Base-by-base conservation (phyloP, 2,888 invertebrate genomes). In the Lasioglossum lativentre region DNA sequence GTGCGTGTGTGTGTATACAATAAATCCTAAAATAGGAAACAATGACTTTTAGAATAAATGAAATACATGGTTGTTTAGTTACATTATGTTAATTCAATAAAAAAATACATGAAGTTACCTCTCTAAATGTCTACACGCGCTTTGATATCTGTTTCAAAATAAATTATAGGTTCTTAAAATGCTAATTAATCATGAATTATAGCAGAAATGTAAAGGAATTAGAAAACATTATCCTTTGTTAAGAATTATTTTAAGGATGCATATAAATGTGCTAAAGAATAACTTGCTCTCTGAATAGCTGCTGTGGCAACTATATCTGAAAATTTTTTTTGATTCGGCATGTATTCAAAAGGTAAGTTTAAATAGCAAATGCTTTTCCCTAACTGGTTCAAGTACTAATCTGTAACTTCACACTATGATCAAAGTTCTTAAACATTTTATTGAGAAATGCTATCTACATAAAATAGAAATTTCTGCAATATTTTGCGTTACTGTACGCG, bases 391-490 rank as follows among this genome's bases (percentile, higher is more conserved):
- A 70, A 77, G 68, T 83, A 70, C 73, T 73, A 30, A 40, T 30
- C 34, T 83, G 27, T 45, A 59, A 66, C 27, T 76, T 75, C 27
- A 56, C 27, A 12, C 27, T 38, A 30, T 19, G 68, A 4, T 47
- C 74, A 59, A 27, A 42, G 59, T 52, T 19, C 38, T 83, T 74
- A 19, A 59, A 59, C n/a, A 68, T 30, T 42, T 19, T 77, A 78
- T 56, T 4, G 23, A 47, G 59, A 56, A 68, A 56, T 73, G 40
- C 72, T 73, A 72, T 30, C 38, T 56, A 77, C 56, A 34, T n/a
- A 76, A 82, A 42, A 16, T 73, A 56, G 68, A 77, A 56, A 77
- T 72, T 38, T 83, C 6, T 70, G 40, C 59, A 74, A 83, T 70
- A 68, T 84, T 83, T 23, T 52, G 42, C 16, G 23, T 23, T 38